These are phyloP conservation scores for Cryptomyrus ogoouensis DNA, from an alignment of 2,113 vertebrate species.

Conservation along the genomic window DNA sequence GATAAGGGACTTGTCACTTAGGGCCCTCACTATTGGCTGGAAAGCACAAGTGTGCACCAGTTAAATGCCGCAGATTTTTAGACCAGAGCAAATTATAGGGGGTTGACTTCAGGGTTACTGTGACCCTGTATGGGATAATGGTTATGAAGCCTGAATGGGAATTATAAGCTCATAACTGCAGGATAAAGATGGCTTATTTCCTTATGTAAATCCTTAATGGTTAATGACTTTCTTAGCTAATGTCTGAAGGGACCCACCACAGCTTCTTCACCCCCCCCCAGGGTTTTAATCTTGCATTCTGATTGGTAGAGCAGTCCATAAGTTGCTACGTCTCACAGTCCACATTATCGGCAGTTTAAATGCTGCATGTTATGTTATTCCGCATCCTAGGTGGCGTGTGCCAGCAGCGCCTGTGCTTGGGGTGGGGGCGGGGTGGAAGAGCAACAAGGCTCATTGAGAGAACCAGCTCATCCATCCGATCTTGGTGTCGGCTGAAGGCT, in stretches of 20 bases:
- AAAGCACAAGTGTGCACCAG: neutral
- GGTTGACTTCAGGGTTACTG: neutral
- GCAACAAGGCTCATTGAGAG: neutral
- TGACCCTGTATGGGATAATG: neutral
- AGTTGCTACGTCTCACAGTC: neutral
- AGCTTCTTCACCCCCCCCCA: neutral
- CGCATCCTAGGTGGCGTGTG: neutral
- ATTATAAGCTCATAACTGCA: neutral
- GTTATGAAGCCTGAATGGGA: neutral
- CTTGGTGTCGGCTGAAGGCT: neutral
- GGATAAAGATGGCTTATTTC: neutral
- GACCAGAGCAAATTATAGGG: neutral
- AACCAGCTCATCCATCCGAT: neutral
- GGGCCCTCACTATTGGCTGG: neutral
- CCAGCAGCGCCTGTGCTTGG: neutral
- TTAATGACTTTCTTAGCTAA: neutral
- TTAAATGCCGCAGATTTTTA: neutral
- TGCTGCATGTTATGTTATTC: neutral
- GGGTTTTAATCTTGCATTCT: neutral
- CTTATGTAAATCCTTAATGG: neutral
- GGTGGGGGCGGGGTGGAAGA: neutral
- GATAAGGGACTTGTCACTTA: slow-evolving; percentile 56
- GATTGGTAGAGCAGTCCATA: neutral
- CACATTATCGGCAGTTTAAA: neutral
- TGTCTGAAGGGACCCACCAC: neutral